These are phyloP conservation scores for Proterorhinus semilunaris DNA, from an alignment of 2,113 vertebrate genomes.

Conservation along the genomic window DNA sequence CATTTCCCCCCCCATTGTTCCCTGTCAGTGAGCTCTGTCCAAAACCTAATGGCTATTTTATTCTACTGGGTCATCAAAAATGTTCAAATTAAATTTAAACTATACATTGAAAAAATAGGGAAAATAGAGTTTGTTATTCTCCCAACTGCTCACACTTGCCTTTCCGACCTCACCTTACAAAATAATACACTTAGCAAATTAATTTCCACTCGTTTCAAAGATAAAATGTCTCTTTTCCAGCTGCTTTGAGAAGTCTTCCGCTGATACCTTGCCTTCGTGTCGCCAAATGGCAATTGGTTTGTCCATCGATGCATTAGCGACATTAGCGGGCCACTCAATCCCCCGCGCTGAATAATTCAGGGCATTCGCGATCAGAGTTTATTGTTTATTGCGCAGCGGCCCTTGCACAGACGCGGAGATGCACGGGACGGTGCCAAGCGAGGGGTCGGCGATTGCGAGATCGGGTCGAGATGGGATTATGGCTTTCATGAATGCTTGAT, in stretches of 20 bases:
- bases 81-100: no score
- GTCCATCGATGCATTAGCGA: slow-evolving; percentile 60
- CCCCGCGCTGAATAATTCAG: slow-evolving; percentile 77
- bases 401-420: slow-evolving; percentile 46
- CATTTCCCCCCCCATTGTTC: no score
- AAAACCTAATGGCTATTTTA: no score
- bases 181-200: slow-evolving; percentile 14
- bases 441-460: slow-evolving; percentile 49
- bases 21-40: no score
- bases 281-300: slow-evolving; percentile 53
- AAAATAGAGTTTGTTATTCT: neutral
- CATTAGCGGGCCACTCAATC: slow-evolving; percentile 75
- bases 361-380: slow-evolving; percentile 68
- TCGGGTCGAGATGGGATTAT: slow-evolving; percentile 35
- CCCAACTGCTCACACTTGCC: slow-evolving; percentile 25
- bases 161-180: slow-evolving; percentile 33
- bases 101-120: neutral
- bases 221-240: slow-evolving; percentile 67
- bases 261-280: slow-evolving; percentile 59
- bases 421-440: slow-evolving; percentile 54
- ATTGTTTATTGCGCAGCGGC: slow-evolving; percentile 73
- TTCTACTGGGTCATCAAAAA: no score
- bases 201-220: slow-evolving; percentile 29
- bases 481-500: slow-evolving; percentile 19
- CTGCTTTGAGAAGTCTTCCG: slow-evolving; percentile 61